Evolutionary conservation across 2,888 invertebrate genomes (phyloP).

Genomic region (Stegophylla sp.): DNA sequence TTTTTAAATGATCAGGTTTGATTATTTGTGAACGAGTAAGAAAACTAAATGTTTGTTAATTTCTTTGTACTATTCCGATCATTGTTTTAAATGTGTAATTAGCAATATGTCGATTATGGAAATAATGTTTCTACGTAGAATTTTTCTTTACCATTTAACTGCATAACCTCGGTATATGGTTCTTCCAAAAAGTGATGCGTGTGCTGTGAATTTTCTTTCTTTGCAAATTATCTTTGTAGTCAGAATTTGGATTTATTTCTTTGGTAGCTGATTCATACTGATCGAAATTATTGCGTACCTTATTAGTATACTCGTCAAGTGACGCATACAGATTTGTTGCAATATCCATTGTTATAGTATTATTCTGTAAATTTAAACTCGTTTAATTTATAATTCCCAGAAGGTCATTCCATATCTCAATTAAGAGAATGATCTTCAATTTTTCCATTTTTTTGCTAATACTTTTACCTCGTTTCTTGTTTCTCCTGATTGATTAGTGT

Average conservation of each 20-base stretch:
- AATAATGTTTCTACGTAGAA: conserved; percentile 28
- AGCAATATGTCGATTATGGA: conserved; percentile 25
- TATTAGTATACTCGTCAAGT: not conserved
- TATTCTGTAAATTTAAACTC: conserved; percentile 25
- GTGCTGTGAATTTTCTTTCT: conserved; percentile 21
- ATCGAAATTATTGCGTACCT: conserved; percentile 11
- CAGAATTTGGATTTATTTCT: conserved; percentile 27
- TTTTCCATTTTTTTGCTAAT: conserved; percentile 34
- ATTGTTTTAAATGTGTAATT: conserved; percentile 25
- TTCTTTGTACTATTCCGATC: conserved; percentile 29
- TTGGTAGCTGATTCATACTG: conserved; percentile 20
- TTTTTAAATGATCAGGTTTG: conserved; percentile 32
- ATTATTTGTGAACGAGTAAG: conserved; percentile 22
- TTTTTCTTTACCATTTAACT: conserved; percentile 35
- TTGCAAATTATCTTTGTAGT: conserved; percentile 19
- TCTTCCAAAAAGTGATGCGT: conserved; percentile 35
- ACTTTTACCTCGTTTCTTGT: conserved; percentile 7
- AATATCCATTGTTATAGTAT: conserved; percentile 25
- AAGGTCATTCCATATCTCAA: conserved; percentile 28
- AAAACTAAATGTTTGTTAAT: conserved; percentile 23
- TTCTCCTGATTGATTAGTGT: conserved; percentile 7
- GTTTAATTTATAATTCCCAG: conserved; percentile 28
- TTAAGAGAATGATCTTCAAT: conserved; percentile 18
- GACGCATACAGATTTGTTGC: conserved; percentile 21
- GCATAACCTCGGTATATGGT: conserved; percentile 19